Conservation (phyloP, 2,888 invertebrate genomes). For the Drosophila niveifrons region DNA sequence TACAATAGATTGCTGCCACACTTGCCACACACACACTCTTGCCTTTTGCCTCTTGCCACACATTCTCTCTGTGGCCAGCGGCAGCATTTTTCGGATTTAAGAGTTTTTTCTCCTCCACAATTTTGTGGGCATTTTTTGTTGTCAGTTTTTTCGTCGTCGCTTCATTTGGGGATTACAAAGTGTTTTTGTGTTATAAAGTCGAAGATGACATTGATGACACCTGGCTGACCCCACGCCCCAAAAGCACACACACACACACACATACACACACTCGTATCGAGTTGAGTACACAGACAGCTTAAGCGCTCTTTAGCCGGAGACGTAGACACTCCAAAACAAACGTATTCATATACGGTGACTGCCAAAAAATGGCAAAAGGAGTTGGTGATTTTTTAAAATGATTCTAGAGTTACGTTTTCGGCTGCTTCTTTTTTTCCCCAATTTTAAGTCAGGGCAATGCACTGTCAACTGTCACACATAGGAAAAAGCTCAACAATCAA, state of each 20-base stretch:
- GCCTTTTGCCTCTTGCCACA: neutral
- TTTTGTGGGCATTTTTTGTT: conserved; percentile 12
- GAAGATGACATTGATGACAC: conserved; percentile 81
- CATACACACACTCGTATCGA: neutral
- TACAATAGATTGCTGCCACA: conserved; percentile 61
- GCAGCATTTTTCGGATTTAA: conserved; percentile 38
- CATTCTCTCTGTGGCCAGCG: conserved; percentile 33
- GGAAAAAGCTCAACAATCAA: conserved; percentile 29
- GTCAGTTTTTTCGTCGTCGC: conserved; percentile 51
- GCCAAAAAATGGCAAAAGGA: conserved; percentile 18
- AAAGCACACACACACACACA: conserved; percentile 6
- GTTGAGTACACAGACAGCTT: conserved; percentile 69
- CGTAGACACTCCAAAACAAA: conserved; percentile 12
- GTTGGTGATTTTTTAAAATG: conserved; percentile 2
- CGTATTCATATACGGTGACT: conserved; percentile 17
- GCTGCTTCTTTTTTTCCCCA: neutral
- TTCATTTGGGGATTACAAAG: conserved; percentile 82
- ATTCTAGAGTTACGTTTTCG: neutral
- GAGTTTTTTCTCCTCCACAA: conserved; percentile 24
- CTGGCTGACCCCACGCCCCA: conserved; percentile 69
- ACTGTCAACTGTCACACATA: conserved; percentile 40
- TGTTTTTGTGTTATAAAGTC: conserved; percentile 82
- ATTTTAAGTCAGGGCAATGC: conserved; percentile 38
- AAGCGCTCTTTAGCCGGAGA: conserved; percentile 64
- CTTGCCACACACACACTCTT: conserved; percentile 28